phyloP scores from a whole-genome alignment of 2,113 vertebrate genomes.

The Lanius collurio region DNA sequence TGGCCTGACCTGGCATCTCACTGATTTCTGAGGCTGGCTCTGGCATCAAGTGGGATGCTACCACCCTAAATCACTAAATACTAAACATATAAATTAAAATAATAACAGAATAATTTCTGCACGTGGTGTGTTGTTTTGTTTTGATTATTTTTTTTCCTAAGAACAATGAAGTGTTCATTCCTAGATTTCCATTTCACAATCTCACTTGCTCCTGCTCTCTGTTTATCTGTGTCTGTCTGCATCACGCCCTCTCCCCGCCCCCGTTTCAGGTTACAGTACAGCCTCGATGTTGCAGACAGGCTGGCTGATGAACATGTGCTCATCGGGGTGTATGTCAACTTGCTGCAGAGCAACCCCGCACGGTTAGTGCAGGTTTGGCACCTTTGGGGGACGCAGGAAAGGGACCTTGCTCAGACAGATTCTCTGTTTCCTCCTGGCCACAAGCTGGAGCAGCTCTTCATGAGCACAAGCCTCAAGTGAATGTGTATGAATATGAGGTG shows the following conservation, averaged over 20 bases:
- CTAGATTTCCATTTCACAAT: constrained; percentile 40
- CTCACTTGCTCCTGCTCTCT: constrained; percentile 59
- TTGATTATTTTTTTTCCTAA: not conserved
- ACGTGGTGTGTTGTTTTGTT: not conserved
- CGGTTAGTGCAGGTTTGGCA: constrained; percentile 91
- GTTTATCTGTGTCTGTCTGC: constrained; percentile 46
- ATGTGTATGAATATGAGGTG: not conserved
- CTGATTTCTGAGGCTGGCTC: not conserved
- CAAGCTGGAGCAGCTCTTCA: not conserved
- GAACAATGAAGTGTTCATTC: not conserved
- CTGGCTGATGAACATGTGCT: constrained; percentile 98
- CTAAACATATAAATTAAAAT: not conserved
- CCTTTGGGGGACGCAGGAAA: constrained; percentile 35
- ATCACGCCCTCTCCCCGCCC: constrained; percentile 52
- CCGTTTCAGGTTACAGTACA: constrained; percentile 94
- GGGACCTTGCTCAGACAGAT: not conserved
- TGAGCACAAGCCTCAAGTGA: not conserved
- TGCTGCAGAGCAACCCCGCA: constrained; percentile 90
- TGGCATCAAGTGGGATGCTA: not conserved
- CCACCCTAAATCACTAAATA: not conserved
- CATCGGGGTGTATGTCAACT: constrained; percentile 96
- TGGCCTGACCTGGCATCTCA: not conserved
- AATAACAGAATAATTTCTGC: not conserved
- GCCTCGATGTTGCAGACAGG: constrained; percentile 96
- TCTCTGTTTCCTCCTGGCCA: not conserved